These are phyloP conservation scores for Fragum whitleyi DNA, from an alignment of 2,888 invertebrate species.

Conservation along the genomic window DNA sequence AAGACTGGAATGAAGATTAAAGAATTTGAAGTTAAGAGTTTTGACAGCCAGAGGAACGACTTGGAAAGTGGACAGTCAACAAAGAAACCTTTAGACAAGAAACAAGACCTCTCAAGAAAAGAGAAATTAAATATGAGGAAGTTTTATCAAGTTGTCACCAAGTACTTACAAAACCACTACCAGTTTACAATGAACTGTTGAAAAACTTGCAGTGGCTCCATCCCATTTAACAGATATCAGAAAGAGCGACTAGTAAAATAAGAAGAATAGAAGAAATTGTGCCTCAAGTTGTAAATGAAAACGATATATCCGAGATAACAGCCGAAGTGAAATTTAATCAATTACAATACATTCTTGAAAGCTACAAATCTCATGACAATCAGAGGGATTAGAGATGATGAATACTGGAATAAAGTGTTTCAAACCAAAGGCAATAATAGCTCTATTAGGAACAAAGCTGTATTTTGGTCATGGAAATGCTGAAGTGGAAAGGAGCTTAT, in stretches of 20 bases:
- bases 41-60: conserved; percentile 41
- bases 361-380: conserved; percentile 33
- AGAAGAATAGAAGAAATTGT: conserved; percentile 47
- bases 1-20: conserved; percentile 36
- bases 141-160: conserved; percentile 47
- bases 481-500: conserved; percentile 48
- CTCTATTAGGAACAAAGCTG: conserved; percentile 33
- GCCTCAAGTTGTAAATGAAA: conserved; percentile 42
- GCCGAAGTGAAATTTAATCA: conserved; percentile 51
- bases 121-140: conserved; percentile 46
- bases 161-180: conserved; percentile 39
- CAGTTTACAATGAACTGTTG: conserved; percentile 30
- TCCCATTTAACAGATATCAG: conserved; percentile 41
- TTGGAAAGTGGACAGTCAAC: conserved; percentile 53
- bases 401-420: conserved; percentile 43
- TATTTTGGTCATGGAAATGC: conserved; percentile 50
- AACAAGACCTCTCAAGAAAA: conserved; percentile 44
- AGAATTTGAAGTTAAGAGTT: conserved; percentile 33
- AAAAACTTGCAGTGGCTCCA: conserved; percentile 44
- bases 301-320: conserved; percentile 34
- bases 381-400: conserved; percentile 41
- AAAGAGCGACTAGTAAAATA: conserved; percentile 40
- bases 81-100: conserved; percentile 40
- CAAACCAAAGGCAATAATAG: conserved; percentile 35
- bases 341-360: conserved; percentile 35